Evolutionary conservation across 2,797 vertebrate species (phyloP).

Genomic region (Phoeniculus purpureus): DNA sequence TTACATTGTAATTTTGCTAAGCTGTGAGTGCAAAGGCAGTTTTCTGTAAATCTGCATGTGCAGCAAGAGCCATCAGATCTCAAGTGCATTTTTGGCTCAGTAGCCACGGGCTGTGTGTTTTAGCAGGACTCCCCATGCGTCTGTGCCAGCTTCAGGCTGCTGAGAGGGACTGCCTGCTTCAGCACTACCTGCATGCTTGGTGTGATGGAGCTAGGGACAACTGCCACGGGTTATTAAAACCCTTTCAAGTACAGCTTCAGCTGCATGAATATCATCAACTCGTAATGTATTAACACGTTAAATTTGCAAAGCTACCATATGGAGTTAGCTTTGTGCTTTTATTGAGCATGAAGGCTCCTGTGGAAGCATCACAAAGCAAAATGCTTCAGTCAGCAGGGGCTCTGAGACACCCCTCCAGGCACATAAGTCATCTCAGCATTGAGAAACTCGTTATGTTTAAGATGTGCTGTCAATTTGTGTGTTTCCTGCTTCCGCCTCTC

Average conservation of each 20-base stretch:
- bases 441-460: neutral
- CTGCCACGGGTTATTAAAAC: neutral
- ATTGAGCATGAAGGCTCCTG: neutral
- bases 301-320: neutral
- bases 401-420: neutral
- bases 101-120: neutral
- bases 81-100: accelerated
- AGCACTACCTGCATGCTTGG: accelerated
- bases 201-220: neutral
- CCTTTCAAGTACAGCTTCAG: neutral
- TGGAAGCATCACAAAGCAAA: neutral
- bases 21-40: neutral
- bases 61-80: neutral
- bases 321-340: neutral
- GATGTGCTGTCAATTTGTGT: neutral
- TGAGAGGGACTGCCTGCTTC: neutral
- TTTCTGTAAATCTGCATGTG: accelerated
- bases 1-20: neutral
- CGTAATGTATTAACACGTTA: accelerated
- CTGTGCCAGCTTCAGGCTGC: neutral
- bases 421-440: neutral
- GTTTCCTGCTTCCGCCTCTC: neutral
- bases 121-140: neutral
- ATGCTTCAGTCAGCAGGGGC: neutral
- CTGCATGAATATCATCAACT: neutral